Base-by-base conservation (phyloP, 2,113 vertebrate species). In the Gracilinanus agilis region DNA sequence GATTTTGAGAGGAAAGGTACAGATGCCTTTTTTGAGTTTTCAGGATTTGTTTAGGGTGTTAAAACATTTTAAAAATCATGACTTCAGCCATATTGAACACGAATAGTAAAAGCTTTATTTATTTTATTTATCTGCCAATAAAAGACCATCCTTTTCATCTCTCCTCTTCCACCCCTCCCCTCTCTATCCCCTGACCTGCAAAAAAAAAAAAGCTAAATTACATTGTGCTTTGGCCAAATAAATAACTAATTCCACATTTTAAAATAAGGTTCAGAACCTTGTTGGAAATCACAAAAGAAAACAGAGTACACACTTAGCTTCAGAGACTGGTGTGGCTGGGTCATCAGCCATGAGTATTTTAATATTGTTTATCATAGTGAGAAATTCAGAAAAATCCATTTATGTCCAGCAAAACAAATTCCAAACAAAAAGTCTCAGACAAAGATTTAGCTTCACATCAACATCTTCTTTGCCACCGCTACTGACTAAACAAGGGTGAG, bases 31-130 rank as follows among this genome's bases (percentile, higher is more conserved):
- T 83, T 83, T n/a, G 24, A 16, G 4, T 75, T n/a, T 75, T 75
- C 29, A 75, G 61, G 58, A 29, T 61, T 61, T n/a, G 34, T 23
- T 61, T 34, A 58, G 92, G 56, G 1, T 56, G 7, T 55, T 44
- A 89, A 93, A 90, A 89, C 19, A 83, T 90, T 11, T 55, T 93
- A 29, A 53, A 55, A 94, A 95, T 67, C 10, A 8, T 0, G 21
- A 92, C 9, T 58, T 92, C n/a, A 93, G 93, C 83, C 83, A 92
- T 25, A 93, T 53, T 96, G 95, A 54, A 96, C 29, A n/a, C 44
- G 0, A 91, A 96, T 61, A 58, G 91, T 58, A 97, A 96, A 98
- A 96, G 44, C 91, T 97, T 95, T 56, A 96, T 98, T 97, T 54
- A 95, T 96, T n/a, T 94, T 97, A 93, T 96, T 97, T 54, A 95